Conservation (phyloP, 1,140 invertebrate genomes). For the Potamilus streckersoni region DNA sequence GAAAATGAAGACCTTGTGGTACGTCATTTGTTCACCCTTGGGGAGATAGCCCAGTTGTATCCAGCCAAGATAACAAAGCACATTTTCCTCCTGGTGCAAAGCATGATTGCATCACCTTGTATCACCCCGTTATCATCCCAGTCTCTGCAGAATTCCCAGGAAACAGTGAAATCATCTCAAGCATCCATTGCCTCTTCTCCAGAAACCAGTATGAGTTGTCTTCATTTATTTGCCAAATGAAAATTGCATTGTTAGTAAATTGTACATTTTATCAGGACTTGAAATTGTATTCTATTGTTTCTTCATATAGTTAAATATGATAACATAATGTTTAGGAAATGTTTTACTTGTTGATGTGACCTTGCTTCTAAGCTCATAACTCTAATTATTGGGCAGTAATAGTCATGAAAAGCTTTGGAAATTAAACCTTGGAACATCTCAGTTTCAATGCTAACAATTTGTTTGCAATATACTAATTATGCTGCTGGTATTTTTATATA, state of each 20-base stretch:
- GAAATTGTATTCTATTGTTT: not conserved
- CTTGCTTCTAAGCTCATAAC: too few relatives aligned
- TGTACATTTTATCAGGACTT: constrained; percentile 1
- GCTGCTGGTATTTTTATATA: too few relatives aligned
- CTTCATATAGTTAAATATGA: not conserved
- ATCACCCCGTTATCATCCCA: constrained; percentile 26
- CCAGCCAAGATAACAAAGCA: constrained; percentile 65
- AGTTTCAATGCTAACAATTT: too few relatives aligned
- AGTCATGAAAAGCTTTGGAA: too few relatives aligned
- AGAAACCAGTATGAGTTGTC: not conserved
- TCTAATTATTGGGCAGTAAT: too few relatives aligned
- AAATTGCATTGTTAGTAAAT: not conserved
- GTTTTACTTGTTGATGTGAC: too few relatives aligned
- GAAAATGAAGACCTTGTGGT: constrained; percentile 60
- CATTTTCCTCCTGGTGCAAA: constrained; percentile 67
- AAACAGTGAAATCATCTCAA: constrained; percentile 4
- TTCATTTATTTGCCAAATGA: not conserved
- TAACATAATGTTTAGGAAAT: too few relatives aligned
- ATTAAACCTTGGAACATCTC: too few relatives aligned
- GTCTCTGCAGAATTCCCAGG: not conserved
- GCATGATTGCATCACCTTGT: constrained; percentile 61
- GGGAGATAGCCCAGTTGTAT: constrained; percentile 67
- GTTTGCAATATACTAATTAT: too few relatives aligned
- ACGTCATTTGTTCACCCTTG: constrained; percentile 67
- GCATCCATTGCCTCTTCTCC: not conserved